Evolutionary conservation across 2,888 invertebrate species (phyloP).

Genomic region (Ophion costatus): DNA sequence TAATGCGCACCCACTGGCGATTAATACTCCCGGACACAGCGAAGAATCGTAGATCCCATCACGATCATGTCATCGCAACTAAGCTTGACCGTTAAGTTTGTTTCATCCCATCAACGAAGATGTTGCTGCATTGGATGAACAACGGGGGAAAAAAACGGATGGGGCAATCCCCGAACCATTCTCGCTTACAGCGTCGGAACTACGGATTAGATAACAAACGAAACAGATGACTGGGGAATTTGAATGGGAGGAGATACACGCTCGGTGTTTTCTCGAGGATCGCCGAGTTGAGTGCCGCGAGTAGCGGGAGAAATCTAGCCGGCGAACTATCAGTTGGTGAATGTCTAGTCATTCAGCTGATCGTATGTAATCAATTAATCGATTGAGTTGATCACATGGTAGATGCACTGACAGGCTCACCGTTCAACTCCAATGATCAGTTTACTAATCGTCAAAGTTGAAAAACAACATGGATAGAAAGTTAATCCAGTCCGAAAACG

Average conservation of each 20-base stretch:
- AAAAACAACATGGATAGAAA: conserved; percentile 34
- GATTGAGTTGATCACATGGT: conserved; percentile 39
- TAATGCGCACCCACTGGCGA: conserved; percentile 73
- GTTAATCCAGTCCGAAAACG: conserved; percentile 18
- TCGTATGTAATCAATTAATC: conserved; percentile 47
- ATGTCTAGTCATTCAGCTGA: conserved; percentile 52
- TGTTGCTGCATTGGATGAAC: conserved; percentile 22
- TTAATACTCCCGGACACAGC: conserved; percentile 51
- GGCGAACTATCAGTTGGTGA: conserved; percentile 11
- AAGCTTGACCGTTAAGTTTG: conserved; percentile 17
- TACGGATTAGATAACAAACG: conserved; percentile 39
- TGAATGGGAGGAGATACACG: conserved; percentile 10
- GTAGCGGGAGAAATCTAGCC: conserved; percentile 1
- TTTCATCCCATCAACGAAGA: conserved; percentile 23
- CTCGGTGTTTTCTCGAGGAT: conserved; percentile 1
- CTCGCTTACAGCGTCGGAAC: conserved; percentile 34
- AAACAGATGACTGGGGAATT: conserved; percentile 40
- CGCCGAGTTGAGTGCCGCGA: neutral
- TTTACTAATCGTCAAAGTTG: conserved; percentile 58
- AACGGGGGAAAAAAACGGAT: conserved; percentile 4
- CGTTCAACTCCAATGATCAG: conserved; percentile 22
- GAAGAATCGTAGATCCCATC: conserved; percentile 25
- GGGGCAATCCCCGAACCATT: conserved; percentile 10
- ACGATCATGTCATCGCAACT: conserved; percentile 26
- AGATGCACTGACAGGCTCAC: conserved; percentile 1